A percentile compares a stretch with the other conserved stretches of the same genome.
These are phyloP conservation scores for Oncorhynchus keta DNA, from an alignment of 2,113 vertebrate species.

Conservation along the genomic window DNA sequence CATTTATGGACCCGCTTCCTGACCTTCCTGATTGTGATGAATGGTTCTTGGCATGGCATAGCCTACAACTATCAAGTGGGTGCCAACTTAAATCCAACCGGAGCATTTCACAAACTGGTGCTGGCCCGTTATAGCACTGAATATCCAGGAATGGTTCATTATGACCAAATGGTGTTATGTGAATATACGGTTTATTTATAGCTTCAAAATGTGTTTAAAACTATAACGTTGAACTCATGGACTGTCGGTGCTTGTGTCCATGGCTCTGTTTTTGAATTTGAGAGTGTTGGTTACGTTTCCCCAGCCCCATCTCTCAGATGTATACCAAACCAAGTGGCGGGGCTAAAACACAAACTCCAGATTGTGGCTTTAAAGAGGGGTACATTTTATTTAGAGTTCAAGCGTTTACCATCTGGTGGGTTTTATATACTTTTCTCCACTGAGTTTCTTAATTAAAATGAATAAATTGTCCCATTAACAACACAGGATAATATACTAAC, in stretches of 20 bases:
- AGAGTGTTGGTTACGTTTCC: too few relatives aligned
- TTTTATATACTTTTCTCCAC: conserved; percentile 5
- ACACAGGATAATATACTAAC: conserved; percentile 19
- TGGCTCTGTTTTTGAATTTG: too few relatives aligned
- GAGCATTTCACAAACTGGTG: conserved; percentile 47
- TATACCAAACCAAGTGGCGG: too few relatives aligned
- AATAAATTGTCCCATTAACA: conserved; percentile 19
- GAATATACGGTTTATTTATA: conserved; percentile 6
- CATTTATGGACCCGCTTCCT: conserved; percentile 60
- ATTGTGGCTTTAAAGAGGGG: not conserved
- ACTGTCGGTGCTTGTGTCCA: too few relatives aligned
- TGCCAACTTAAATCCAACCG: conserved; percentile 58
- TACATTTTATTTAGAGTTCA: conserved; percentile 2
- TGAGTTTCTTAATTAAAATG: conserved; percentile 18
- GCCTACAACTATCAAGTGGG: conserved; percentile 46
- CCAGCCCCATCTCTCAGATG: too few relatives aligned
- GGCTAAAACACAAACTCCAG: not conserved
- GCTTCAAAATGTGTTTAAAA: not conserved
- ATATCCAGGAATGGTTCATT: conserved; percentile 21
- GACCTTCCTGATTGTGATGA: conserved; percentile 62
- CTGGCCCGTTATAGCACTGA: conserved; percentile 23
- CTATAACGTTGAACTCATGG: too few relatives aligned
- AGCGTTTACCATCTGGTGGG: conserved; percentile 2
- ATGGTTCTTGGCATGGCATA: conserved; percentile 52
- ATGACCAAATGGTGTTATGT: not conserved